Evolutionary conservation across 2,888 invertebrate genomes (phyloP), one percentile per base, ranked within the genome.

Genomic region (Ashinkailepas kermadecensis): DNA sequence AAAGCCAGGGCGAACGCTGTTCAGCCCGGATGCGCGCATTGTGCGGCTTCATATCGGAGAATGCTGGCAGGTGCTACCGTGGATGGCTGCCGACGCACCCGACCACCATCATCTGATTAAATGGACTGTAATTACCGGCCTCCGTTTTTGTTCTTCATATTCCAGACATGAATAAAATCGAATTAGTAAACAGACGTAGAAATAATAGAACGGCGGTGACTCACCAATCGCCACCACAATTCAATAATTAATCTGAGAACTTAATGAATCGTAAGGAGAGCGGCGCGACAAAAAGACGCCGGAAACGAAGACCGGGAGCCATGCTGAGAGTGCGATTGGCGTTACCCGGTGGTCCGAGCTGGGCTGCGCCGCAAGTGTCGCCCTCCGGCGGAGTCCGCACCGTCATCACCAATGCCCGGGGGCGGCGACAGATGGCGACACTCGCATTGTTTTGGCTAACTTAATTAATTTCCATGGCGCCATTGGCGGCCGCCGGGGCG

Each of bases 181-280:
- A 54, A 74, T 74, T 74, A 74, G 25, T 54, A 74, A 74, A 54
- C 74, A 54, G 74, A 74, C 74, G 74, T 18, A 15, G 74, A 54
- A 74, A 74, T 74, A 54, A 25, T 39, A 74, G 18, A 6, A 54
- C 74, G 54, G 15, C 74, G 39, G 54, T 74, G 74, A 74, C 74
- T 39, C 74, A 54, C 13, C 18, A 18, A 7, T 18, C 39, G 15
- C 9, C 10, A 25, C 18, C 74, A 74, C 74, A 54, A 54, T 54
- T 74, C 54, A 74, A 74, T 74, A 74, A 74, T 74, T 74, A 74
- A 74, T 74, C 54, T 54, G 74, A 74, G 74, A 74, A 74, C 74
- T 74, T 25, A 74, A 74, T 74, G 74, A 74, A 74, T 39, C 54
- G 21, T 39, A 13, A 54, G 23, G 23, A 18, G 8, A 18, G 54